Base-by-base conservation (phyloP, 2,113 vertebrate genomes). In the Dolichallabes microphthalmus region DNA sequence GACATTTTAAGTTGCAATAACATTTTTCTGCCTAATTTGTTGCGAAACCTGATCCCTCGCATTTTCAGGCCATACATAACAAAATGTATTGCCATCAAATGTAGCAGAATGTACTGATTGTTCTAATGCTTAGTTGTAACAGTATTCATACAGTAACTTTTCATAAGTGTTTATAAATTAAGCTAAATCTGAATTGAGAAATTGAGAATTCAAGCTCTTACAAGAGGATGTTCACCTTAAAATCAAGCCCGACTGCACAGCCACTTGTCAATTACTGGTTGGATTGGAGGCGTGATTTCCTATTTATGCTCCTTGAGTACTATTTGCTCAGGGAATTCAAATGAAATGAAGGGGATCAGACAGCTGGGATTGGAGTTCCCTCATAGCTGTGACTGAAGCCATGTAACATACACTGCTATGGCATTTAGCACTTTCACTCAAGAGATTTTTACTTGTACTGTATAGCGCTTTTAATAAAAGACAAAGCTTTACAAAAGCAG, bases 341-440 rank as follows among this genome's bases (percentile, higher is more conserved):
- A 58, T 66, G 52, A 81, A 81, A 83, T 80, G 63, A 85, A 85
- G 75, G 35, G 52, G 58, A 83, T 86, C 52, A 84, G 73, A 71
- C n/a, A 73, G 77, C 35, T 61, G 53, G 57, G 53, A 80, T 32
- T 55, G 69, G 35, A 13, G 52, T 61, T 68, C 58, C 32, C 58
- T 57, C 52, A 32, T 73, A 66, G 74, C 35, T 13, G 27, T 63
- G 39, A 19, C 19, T 63, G 35, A 86, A 50, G 52, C 53, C 64
- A 66, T 32, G 35, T 57, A 69, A 80, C 22, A 39, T 82, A 55
- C 52, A 83, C 63, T 53, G 50, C 75, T 73, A 35, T 7, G 30
- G 17, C 66, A 69, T 75, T 57, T 84, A 63, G 58, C 39, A 75
- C 82, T 61, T 61, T 35, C 32, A 45, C 7, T 19, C 3, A 63